Percentiles rank a stretch among this genome's conserved stretches.
Conservation (phyloP, 1,140 invertebrate genomes). For the Drosophila virilis region DNA sequence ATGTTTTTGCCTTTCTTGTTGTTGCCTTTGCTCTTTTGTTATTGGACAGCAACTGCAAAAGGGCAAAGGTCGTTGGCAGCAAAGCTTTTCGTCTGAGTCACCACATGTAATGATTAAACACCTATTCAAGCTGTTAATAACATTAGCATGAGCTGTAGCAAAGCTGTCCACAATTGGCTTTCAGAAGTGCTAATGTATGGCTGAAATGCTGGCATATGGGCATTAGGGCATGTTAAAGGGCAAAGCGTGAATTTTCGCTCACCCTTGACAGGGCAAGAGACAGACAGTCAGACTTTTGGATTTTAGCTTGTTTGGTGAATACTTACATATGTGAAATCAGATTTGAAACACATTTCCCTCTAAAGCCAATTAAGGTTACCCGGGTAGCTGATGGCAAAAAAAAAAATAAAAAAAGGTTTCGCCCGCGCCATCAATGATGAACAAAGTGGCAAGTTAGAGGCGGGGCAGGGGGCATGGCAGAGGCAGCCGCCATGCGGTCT, state of each 20-base stretch:
- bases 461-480: neutral
- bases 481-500: neutral
- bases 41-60: neutral
- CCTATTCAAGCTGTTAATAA: slow-evolving; percentile 8
- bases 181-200: slow-evolving; percentile 9
- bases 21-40: slow-evolving; percentile 18
- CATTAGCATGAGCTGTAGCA: neutral
- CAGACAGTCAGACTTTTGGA: slow-evolving; percentile 1
- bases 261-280: neutral
- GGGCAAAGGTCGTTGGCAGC: neutral
- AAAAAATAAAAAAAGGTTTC: slow-evolving; percentile 35
- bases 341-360: slow-evolving; percentile 51
- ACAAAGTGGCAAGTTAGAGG: neutral
- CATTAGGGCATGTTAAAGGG: neutral
- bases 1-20: slow-evolving; percentile 20
- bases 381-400: slow-evolving; percentile 2
- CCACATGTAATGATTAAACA: neutral
- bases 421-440: slow-evolving; percentile 11
- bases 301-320: slow-evolving; percentile 21
- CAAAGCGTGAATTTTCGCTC: slow-evolving; percentile 22
- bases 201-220: neutral
- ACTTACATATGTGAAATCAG: slow-evolving; percentile 46
- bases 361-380: slow-evolving; percentile 53
- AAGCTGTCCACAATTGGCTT: slow-evolving; percentile 13
- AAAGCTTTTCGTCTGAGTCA: neutral